Percentiles rank a stretch among this genome's conserved stretches.
Evolutionary conservation across 37 sponge, comb jelly and placozoan species (phyloP).

Genomic region (Haliclona indistincta): DNA sequence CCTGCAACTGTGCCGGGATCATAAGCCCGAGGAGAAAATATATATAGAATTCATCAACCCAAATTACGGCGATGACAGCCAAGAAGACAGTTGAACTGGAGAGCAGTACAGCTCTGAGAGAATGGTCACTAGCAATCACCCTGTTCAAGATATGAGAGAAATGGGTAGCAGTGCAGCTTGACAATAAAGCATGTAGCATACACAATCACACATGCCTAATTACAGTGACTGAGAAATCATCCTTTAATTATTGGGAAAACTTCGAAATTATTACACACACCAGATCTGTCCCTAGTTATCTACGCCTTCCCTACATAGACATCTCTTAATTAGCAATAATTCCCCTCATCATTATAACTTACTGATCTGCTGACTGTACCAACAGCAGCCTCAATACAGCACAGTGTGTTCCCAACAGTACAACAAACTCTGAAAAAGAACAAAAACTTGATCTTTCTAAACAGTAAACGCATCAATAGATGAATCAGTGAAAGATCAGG

Average conservation of each 20-base stretch:
- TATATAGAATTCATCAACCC: slow-evolving; percentile 77
- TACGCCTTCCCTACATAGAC: too few species aligned
- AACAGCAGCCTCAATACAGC: background rate
- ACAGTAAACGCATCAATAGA: background rate
- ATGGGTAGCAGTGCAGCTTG: background rate
- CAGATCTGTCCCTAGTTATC: too few species aligned
- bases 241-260: too few species aligned
- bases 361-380: background rate
- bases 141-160: background rate
- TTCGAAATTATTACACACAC: too few species aligned
- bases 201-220: background rate
- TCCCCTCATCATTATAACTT: background rate
- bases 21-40: slow-evolving; percentile 58
- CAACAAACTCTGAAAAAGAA: background rate
- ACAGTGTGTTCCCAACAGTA: background rate
- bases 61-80: slow-evolving; percentile 72
- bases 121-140: background rate
- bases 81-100: slow-evolving; percentile 69
- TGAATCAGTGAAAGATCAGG: background rate
- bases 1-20: slow-evolving; percentile 64
- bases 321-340: too few species aligned
- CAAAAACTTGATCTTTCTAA: background rate
- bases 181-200: background rate
- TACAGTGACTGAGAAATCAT: too few species aligned
- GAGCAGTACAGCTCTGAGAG: slow-evolving; percentile 53